phyloP scores from a whole-genome alignment of 2,888 invertebrate genomes.

The Escarpia spicata region DNA sequence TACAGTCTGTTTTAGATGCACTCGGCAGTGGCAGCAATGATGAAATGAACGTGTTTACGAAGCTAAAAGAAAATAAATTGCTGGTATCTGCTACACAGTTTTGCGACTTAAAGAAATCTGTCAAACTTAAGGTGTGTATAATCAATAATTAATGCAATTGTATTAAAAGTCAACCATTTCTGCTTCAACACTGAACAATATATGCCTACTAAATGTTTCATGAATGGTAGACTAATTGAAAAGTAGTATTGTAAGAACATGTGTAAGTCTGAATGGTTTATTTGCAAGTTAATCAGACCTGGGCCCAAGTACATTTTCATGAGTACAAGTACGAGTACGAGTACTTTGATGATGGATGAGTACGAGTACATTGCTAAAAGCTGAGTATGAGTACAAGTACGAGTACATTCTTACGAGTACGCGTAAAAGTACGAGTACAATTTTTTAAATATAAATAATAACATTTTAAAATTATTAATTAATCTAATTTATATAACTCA shows the following conservation, averaged over 20 bases:
- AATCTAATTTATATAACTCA: too few species aligned
- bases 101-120: background rate
- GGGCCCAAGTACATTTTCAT: too few species aligned
- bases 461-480: too few species aligned
- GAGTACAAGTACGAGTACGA: too few species aligned
- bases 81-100: background rate
- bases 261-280: background rate
- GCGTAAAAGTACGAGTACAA: too few species aligned
- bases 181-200: background rate
- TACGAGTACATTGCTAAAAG: too few species aligned
- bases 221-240: background rate
- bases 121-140: background rate
- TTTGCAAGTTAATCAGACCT: too few species aligned
- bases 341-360: too few species aligned
- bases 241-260: background rate
- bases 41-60: constrained; percentile 4
- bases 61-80: constrained; percentile 10
- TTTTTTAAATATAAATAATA: too few species aligned
- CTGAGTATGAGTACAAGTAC: too few species aligned
- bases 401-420: too few species aligned
- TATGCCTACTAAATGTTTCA: background rate
- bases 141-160: background rate
- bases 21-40: background rate
- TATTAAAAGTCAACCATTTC: background rate
- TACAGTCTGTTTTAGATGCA: background rate